A percentile compares a stretch with the other conserved stretches of the same genome.
Conservation (phyloP, 2,888 invertebrate species). For the Dynastes grantii region DNA sequence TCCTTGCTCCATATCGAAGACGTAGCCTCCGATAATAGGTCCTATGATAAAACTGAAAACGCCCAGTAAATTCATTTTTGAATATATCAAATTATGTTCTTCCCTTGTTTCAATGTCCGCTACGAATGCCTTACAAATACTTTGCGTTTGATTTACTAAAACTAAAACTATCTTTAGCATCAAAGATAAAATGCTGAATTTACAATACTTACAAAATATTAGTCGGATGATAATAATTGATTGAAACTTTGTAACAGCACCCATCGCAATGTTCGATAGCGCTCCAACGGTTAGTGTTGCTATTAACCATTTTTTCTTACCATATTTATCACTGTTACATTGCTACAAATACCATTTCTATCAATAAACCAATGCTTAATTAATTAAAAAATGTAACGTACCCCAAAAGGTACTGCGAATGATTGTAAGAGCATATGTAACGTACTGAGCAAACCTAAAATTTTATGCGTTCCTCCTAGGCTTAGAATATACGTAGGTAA, state of each 20-base stretch:
- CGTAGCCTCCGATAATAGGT: slow-evolving; percentile 45
- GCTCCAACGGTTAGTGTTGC: slow-evolving; percentile 29
- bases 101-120: slow-evolving; percentile 15
- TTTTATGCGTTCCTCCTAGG: slow-evolving; percentile 44
- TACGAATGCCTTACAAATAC: slow-evolving; percentile 39
- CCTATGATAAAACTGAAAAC: slow-evolving; percentile 46
- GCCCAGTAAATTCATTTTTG: slow-evolving; percentile 37
- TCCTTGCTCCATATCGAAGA: slow-evolving; percentile 37
- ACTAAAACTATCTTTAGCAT: slow-evolving; percentile 24
- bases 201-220: slow-evolving; percentile 45
- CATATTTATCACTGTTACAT: slow-evolving; percentile 35
- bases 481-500: slow-evolving; percentile 41
- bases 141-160: slow-evolving; percentile 47
- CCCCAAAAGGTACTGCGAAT: slow-evolving; percentile 37
- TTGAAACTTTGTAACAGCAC: slow-evolving; percentile 18
- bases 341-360: slow-evolving; percentile 28
- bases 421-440: slow-evolving; percentile 38
- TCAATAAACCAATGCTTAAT: neutral
- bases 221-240: slow-evolving; percentile 39
- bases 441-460: slow-evolving; percentile 37
- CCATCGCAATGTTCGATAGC: slow-evolving; percentile 33
- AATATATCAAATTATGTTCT: slow-evolving; percentile 14
- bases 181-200: neutral
- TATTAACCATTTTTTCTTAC: slow-evolving; percentile 27
- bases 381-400: neutral